Conservation (phyloP, 2,113 vertebrate species). For the Cyanoderma ruficeps region DNA sequence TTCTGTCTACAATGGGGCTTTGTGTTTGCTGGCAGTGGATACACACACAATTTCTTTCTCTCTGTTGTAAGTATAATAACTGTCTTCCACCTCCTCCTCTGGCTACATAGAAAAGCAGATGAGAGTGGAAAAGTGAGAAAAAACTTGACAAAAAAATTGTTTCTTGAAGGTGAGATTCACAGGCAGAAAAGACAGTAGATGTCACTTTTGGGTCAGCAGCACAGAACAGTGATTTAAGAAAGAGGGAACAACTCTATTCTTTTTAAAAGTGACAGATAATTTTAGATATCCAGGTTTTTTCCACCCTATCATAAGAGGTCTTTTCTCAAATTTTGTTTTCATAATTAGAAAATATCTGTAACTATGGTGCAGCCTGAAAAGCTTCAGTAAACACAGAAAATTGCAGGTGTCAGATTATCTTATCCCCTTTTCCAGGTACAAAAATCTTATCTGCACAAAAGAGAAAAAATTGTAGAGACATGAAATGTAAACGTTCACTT, state of each 20-base stretch:
- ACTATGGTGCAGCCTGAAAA: neutral
- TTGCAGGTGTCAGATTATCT: neutral
- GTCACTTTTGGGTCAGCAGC: neutral
- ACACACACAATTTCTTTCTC: neutral
- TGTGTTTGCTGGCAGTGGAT: neutral
- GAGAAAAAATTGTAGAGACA: neutral
- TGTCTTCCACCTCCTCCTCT: neutral
- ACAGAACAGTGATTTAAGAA: neutral
- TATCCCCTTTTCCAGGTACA: neutral
- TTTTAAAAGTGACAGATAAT: neutral
- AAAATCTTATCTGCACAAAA: neutral
- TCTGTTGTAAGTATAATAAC: neutral
- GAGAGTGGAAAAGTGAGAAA: slow-evolving; percentile 41
- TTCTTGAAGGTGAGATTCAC: slow-evolving; percentile 6
- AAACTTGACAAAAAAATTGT: slow-evolving; percentile 21
- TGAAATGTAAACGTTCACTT: slow-evolving; percentile 4
- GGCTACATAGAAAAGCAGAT: neutral
- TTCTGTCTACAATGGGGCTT: neutral
- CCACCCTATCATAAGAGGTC: neutral
- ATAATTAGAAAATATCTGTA: slow-evolving; percentile 11
- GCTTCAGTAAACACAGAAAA: neutral
- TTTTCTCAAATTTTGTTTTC: neutral
- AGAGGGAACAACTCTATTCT: neutral
- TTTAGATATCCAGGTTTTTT: neutral
- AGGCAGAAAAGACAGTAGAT: slow-evolving; percentile 2